A percentile compares a stretch with the other conserved stretches of the same genome.
Evolutionary conservation across 2,797 vertebrate species (phyloP).

Genomic region (Euthynnus affinis): DNA sequence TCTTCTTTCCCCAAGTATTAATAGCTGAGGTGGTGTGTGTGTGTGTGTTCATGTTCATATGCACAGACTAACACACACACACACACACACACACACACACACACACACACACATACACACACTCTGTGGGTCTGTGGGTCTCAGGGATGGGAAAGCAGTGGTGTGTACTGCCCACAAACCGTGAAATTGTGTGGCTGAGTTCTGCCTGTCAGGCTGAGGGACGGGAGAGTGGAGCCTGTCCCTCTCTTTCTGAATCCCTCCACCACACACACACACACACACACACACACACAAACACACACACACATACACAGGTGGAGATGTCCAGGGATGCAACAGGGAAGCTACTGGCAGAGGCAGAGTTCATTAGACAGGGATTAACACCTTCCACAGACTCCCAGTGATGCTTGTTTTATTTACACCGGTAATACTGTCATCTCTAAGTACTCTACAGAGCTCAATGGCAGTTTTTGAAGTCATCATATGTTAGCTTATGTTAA

Average conservation of each 20-base stretch:
- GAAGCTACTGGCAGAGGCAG: slow-evolving; percentile 74
- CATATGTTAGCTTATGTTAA: slow-evolving; percentile 68
- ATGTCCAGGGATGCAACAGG: slow-evolving; percentile 73
- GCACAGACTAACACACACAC: slow-evolving; percentile 50
- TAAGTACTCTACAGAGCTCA: slow-evolving; percentile 52
- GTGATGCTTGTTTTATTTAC: slow-evolving; percentile 80
- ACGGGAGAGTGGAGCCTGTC: slow-evolving; percentile 80
- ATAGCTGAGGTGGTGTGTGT: slow-evolving; percentile 54
- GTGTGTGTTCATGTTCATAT: slow-evolving; percentile 55
- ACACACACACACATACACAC: slow-evolving; percentile 43
- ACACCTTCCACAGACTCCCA: slow-evolving; percentile 75
- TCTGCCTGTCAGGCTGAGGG: slow-evolving; percentile 82
- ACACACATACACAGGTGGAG: slow-evolving; percentile 67
- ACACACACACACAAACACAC: slow-evolving; percentile 49
- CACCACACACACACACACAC: slow-evolving; percentile 46
- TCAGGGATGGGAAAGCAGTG: slow-evolving; percentile 78
- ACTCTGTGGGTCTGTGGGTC: slow-evolving; percentile 67
- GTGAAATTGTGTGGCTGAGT: slow-evolving; percentile 88
- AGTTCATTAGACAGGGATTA: slow-evolving; percentile 89
- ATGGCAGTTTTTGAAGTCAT: slow-evolving; percentile 55
- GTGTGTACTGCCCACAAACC: slow-evolving; percentile 84
- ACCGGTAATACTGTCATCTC: slow-evolving; percentile 67
- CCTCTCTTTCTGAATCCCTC: slow-evolving; percentile 71
- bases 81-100: slow-evolving; percentile 48
- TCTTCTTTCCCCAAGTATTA: slow-evolving; percentile 79